Evolutionary conservation across 1,140 invertebrate species (phyloP).

Genomic region (Trachelipus rathkii): DNA sequence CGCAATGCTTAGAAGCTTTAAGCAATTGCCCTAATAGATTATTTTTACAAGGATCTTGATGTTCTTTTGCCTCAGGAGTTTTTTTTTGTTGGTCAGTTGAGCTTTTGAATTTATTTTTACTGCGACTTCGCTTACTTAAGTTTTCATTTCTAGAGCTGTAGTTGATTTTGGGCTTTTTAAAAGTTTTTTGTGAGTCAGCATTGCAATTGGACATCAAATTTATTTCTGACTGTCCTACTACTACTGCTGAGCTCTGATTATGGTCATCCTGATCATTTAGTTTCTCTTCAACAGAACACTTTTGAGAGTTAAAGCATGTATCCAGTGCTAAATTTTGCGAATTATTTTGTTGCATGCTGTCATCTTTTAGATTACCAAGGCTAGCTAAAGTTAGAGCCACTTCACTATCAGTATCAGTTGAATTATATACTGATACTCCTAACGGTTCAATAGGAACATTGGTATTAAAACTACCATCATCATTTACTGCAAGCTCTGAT

Average conservation of each 20-base stretch:
- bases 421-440: background rate
- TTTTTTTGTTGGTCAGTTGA: background rate
- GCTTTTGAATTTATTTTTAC: no score
- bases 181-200: no score
- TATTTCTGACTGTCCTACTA: background rate
- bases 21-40: conserved; percentile 41
- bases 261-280: background rate
- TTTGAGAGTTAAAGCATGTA: background rate
- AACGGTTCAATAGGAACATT: background rate
- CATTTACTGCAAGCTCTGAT: background rate
- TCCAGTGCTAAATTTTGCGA: background rate
- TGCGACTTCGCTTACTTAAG: no score
- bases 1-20: conserved; percentile 45
- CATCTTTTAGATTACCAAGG: conserved; percentile 39
- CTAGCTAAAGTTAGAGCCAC: conserved; percentile 43
- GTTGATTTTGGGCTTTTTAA: no score
- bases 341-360: conserved; percentile 6
- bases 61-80: background rate
- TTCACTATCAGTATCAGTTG: conserved; percentile 42
- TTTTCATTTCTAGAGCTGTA: no score
- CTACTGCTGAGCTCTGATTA: conserved; percentile 16
- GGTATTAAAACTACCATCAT: background rate
- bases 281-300: background rate
- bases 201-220: no score
- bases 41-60: conserved; percentile 38